These are phyloP conservation scores for Excalfactoria chinensis DNA, from an alignment of 2,113 vertebrate genomes.

Conservation along the genomic window DNA sequence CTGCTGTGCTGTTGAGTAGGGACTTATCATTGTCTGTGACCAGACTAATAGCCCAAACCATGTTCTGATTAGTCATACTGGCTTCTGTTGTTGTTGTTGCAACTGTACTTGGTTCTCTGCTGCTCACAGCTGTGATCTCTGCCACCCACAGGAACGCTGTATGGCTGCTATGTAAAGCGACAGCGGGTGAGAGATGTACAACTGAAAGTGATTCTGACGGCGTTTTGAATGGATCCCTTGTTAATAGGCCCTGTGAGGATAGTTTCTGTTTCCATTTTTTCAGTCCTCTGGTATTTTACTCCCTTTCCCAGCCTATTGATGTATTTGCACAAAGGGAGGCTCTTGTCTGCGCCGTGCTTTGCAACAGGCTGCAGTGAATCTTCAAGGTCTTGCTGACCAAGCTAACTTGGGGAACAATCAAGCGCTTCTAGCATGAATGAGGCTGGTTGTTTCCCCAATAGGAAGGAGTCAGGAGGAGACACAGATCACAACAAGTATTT, in stretches of 20 bases:
- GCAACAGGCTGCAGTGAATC: slow-evolving; percentile 34
- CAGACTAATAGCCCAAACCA: background rate
- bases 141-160: background rate
- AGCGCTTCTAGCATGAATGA: slow-evolving; percentile 1
- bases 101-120: background rate
- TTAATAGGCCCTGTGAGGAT: background rate
- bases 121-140: background rate
- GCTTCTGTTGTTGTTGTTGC: background rate
- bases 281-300: background rate
- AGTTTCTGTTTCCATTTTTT: background rate
- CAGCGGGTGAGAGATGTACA: background rate
- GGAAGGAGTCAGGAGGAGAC: background rate
- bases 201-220: background rate
- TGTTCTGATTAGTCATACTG: background rate
- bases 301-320: background rate
- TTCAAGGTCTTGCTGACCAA: slow-evolving; percentile 53
- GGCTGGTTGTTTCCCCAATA: slow-evolving; percentile 8
- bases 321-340: slow-evolving; percentile 21
- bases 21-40: background rate
- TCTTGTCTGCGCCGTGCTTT: slow-evolving; percentile 3
- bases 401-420: slow-evolving; percentile 37
- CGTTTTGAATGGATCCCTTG: background rate
- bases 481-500: background rate
- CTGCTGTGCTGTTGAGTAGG: background rate
- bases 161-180: background rate